A percentile compares a stretch with the other conserved stretches of the same genome.
Evolutionary conservation across 2,113 vertebrate species (phyloP).

Genomic region (Catharus minimus): DNA sequence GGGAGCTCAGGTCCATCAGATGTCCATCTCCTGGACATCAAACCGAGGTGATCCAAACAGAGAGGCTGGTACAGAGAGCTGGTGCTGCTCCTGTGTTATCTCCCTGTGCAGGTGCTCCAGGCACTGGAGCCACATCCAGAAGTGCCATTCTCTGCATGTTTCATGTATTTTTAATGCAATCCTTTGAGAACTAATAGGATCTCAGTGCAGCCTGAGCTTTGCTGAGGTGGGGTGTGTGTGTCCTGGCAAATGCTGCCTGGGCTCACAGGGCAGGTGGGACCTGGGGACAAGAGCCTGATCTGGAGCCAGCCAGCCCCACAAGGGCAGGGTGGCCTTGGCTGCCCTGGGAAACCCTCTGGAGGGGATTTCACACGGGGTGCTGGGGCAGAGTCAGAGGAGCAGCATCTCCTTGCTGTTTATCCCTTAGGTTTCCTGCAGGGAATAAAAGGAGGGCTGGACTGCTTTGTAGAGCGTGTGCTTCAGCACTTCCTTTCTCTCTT

Average conservation of each 20-base stretch:
- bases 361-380: background rate
- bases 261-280: background rate
- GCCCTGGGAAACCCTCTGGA: background rate
- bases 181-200: background rate
- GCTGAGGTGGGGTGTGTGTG: rapidly evolving
- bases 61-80: rapidly evolving
- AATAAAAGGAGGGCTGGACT: background rate
- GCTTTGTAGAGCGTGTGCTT: background rate
- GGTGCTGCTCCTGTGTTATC: background rate
- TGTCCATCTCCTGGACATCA: background rate
- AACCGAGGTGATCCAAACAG: background rate
- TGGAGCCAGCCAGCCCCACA: background rate
- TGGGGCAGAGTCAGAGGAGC: rapidly evolving
- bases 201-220: background rate
- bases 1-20: background rate
- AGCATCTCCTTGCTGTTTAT: background rate
- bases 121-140: background rate
- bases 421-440: background rate
- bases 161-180: background rate
- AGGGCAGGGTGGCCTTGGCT: rapidly evolving
- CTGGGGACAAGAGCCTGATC: rapidly evolving
- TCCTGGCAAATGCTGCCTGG: background rate
- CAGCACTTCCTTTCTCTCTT: background rate
- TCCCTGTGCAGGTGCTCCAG: background rate
- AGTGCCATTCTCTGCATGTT: background rate